Evolutionary conservation across 2,888 invertebrate species (phyloP).

Genomic region (Molanna angustata): DNA sequence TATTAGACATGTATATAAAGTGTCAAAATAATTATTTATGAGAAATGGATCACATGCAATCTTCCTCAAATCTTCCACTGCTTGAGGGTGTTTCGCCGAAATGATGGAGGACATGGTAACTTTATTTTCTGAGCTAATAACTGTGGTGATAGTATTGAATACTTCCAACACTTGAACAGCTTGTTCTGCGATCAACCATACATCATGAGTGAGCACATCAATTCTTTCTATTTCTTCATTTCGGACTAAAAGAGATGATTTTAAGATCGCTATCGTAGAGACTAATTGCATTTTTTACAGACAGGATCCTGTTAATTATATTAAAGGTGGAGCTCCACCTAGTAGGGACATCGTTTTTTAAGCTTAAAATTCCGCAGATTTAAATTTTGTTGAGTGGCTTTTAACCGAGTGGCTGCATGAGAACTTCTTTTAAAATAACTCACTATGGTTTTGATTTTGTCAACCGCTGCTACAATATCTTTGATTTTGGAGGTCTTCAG

Average conservation of each 20-base stretch:
- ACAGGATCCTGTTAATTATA: conserved; percentile 22
- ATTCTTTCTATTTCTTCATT: conserved; percentile 13
- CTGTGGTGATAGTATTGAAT: conserved; percentile 23
- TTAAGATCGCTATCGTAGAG: conserved; percentile 17
- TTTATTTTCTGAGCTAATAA: conserved; percentile 25
- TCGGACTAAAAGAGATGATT: conserved; percentile 11
- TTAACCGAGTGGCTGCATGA: too few species aligned
- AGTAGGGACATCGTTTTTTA: conserved; percentile 25
- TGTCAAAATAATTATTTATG: too few species aligned
- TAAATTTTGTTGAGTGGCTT: too few species aligned
- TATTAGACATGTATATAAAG: too few species aligned
- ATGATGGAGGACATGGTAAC: conserved; percentile 25
- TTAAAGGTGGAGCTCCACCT: conserved; percentile 25
- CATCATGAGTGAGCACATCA: background rate
- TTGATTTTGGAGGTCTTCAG: too few species aligned
- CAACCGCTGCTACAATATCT: too few species aligned
- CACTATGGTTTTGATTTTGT: too few species aligned
- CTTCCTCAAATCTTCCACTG: too few species aligned
- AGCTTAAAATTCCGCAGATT: too few species aligned
- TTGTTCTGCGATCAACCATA: conserved; percentile 25
- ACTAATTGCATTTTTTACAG: conserved; percentile 27
- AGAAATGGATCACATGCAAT: too few species aligned
- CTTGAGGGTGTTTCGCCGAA: too few species aligned
- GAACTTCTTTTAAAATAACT: too few species aligned
- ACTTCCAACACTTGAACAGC: conserved; percentile 22